Base-by-base conservation (phyloP, 2,888 invertebrate genomes). In the Charanyca ferruginea region DNA sequence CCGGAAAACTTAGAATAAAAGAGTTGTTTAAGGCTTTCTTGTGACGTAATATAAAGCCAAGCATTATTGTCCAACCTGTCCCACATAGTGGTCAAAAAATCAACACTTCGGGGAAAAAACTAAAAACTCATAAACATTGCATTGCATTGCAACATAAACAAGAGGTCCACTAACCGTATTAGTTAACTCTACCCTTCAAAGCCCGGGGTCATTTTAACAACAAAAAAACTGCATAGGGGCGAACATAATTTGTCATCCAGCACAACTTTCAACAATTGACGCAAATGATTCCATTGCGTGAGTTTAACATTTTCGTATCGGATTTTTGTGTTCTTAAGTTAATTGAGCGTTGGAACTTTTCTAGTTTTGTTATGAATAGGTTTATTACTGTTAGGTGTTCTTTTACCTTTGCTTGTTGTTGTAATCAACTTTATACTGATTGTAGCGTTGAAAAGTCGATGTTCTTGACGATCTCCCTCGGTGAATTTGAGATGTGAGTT, bases 161-260 rank as follows among this genome's bases (percentile, higher is more conserved):
- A 84, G 78, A 62, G 3, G 52, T 9, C 49, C 18, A 84, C 83
- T 85, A 88, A 90, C 87, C 85, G 83, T 87, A 87, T 89, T 88
- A 83, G 87, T 89, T 90, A 90, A 84, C 83, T 79, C 80, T 70
- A 65, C 72, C 73, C 51, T 48, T 38, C 48, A 48, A 20, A 22
- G 57, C 65, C 66, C 23, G 47, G 76, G 73, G 71, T 80, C 72
- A 65, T 63, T 80, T 76, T n/a, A n/a, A n/a, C 64, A 70, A 75
- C 66, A 58, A 65, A 79, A 84, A 84, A 87, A 87, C 83, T 87
- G 85, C 84, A 84, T 83, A 80, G 84, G 86, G 84, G 81, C 77
- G 77, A 58, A 47, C 55, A 59, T 58, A 68, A 80, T 85, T 80
- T 81, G 81, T 84, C 80, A 86, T 77, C 74, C 59, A 60, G 67